Conservation (phyloP, 2,113 vertebrate species). For the Mastomys natalensis region DNA sequence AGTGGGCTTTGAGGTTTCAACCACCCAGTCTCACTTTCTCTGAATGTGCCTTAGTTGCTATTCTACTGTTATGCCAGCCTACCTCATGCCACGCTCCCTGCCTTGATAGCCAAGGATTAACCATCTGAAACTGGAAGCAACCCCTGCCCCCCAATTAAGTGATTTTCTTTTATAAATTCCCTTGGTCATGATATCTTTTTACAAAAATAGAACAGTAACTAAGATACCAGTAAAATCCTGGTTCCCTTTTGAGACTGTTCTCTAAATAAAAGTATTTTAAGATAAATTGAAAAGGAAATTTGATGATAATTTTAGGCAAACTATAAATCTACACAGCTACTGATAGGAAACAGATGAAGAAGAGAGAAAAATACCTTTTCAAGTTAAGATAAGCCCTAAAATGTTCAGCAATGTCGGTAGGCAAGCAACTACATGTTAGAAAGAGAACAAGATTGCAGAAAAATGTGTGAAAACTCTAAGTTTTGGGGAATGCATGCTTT, state of each 20-base stretch:
- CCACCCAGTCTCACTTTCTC: neutral
- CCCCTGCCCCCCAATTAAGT: neutral
- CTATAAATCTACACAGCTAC: neutral
- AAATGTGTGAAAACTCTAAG: too few relatives aligned
- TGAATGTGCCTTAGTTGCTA: neutral
- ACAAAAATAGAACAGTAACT: neutral
- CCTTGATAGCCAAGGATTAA: neutral
- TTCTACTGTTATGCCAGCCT: neutral
- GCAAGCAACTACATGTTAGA: too few relatives aligned
- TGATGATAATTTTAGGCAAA: neutral
- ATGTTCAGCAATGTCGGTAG: too few relatives aligned
- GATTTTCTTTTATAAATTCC: neutral
- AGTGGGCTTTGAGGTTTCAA: neutral
- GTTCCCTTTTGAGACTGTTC: neutral
- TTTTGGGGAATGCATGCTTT: too few relatives aligned
- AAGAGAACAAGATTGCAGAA: too few relatives aligned
- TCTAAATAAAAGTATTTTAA: neutral
- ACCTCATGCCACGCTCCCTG: too few relatives aligned
- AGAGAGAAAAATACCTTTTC: neutral
- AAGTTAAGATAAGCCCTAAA: too few relatives aligned
- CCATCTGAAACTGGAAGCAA: neutral
- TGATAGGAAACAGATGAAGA: neutral
- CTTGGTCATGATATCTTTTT: neutral
- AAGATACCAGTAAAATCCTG: neutral
- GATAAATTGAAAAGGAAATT: neutral